Percentiles rank a stretch among this genome's conserved stretches.
These are phyloP conservation scores for Pseudocheirus occidentalis DNA, from an alignment of 2,797 vertebrate genomes.

Conservation along the genomic window DNA sequence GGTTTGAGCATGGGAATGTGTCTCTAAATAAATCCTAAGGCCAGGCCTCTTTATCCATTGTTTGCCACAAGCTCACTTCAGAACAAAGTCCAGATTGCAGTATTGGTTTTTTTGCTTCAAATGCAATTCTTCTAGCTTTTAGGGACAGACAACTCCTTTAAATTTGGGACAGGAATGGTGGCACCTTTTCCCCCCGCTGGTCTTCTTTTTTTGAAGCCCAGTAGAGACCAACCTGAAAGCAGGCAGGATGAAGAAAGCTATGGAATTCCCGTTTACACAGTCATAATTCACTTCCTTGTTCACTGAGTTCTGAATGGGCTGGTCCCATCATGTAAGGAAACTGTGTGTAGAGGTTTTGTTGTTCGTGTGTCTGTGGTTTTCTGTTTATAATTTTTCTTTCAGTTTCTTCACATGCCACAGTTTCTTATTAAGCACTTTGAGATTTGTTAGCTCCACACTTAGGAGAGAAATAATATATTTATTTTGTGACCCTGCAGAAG, in stretches of 20 bases:
- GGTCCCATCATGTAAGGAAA: slow-evolving; percentile 82
- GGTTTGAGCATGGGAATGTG: not conserved
- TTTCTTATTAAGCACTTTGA: slow-evolving; percentile 81
- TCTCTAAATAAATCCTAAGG: not conserved
- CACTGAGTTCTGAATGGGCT: slow-evolving; percentile 80
- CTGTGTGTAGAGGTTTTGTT: slow-evolving; percentile 17
- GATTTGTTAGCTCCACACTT: slow-evolving; percentile 77
- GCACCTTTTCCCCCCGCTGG: slow-evolving; percentile 73
- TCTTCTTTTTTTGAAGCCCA: slow-evolving; percentile 65
- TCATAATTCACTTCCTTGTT: slow-evolving; percentile 40
- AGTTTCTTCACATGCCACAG: slow-evolving; percentile 76
- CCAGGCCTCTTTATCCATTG: slow-evolving; percentile 6
- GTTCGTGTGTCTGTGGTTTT: not conserved
- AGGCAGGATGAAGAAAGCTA: slow-evolving; percentile 61
- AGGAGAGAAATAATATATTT: slow-evolving; percentile 80
- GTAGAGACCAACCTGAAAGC: slow-evolving; percentile 56
- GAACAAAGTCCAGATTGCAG: slow-evolving; percentile 62
- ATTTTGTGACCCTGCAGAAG: slow-evolving; percentile 84
- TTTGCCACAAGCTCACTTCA: not conserved
- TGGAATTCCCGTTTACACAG: slow-evolving; percentile 66
- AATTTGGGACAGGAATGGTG: not conserved
- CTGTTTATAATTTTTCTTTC: slow-evolving; percentile 74
- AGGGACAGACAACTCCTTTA: not conserved
- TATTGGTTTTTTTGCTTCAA: slow-evolving; percentile 49
- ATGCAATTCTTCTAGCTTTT: slow-evolving; percentile 8